Conservation (phyloP, 2,113 vertebrate genomes). For the Mustela nigripes region DNA sequence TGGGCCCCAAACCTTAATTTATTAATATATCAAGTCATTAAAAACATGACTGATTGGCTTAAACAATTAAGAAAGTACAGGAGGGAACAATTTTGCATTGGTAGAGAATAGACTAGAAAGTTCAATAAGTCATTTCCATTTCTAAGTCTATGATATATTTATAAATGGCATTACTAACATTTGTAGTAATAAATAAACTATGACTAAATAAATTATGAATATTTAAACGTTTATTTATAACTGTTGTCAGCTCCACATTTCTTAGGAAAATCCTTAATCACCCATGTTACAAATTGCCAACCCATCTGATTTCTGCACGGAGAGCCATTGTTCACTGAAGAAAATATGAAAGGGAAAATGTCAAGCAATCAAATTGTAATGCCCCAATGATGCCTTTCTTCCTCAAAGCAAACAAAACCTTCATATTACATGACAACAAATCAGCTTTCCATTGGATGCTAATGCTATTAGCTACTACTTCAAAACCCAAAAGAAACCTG, state of each 20-base stretch:
- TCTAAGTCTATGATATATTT: constrained; percentile 76
- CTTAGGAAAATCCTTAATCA: constrained; percentile 64
- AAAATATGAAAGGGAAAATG: constrained; percentile 66
- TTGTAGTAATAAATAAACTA: constrained; percentile 55
- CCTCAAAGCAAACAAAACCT: constrained; percentile 18
- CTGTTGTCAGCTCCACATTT: constrained; percentile 44
- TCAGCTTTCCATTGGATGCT: not conserved
- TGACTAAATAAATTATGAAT: constrained; percentile 74
- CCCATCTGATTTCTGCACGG: not conserved
- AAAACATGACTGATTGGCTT: constrained; percentile 74
- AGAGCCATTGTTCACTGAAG: constrained; percentile 43
- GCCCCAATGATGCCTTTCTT: not conserved
- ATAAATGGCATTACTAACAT: constrained; percentile 57
- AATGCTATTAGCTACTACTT: constrained; percentile 1
- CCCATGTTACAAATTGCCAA: constrained; percentile 31
- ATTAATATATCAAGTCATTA: constrained; percentile 80
- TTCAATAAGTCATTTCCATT: constrained; percentile 63
- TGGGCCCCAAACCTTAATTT: constrained; percentile 74
- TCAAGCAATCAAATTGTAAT: not conserved
- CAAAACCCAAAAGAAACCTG: constrained; percentile 31
- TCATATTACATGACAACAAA: not conserved
- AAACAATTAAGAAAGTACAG: constrained; percentile 78
- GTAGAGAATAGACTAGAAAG: constrained; percentile 65
- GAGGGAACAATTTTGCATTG: constrained; percentile 61
- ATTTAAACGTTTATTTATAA: constrained; percentile 66